These are phyloP conservation scores for Eublepharis macularius DNA, from an alignment of 2,113 vertebrate species.

Conservation along the genomic window DNA sequence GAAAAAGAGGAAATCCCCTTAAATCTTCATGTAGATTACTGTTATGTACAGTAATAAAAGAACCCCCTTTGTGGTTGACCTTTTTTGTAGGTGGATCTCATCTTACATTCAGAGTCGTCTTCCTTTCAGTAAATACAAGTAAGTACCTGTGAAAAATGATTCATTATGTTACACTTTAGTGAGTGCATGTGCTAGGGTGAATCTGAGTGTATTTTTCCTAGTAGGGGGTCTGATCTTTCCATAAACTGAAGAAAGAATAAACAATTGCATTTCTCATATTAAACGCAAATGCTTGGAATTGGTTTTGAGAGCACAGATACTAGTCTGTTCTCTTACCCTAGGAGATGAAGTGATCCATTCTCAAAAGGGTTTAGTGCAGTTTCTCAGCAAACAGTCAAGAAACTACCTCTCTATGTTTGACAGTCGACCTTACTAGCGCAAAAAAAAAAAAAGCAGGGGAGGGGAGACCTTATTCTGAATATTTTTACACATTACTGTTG, in stretches of 20 bases:
- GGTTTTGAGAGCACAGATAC: constrained; percentile 33
- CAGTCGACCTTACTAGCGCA: constrained; percentile 9
- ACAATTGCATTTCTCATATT: constrained; percentile 13
- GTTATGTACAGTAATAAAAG: too few relatives aligned
- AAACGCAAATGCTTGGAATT: neutral
- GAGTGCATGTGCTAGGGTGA: neutral
- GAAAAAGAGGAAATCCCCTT: too few relatives aligned
- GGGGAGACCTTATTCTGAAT: neutral
- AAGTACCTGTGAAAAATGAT: neutral
- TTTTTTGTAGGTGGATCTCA: too few relatives aligned
- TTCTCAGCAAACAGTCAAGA: constrained; percentile 21
- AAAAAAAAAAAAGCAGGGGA: neutral
- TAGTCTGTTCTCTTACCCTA: neutral
- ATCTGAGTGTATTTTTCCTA: neutral
- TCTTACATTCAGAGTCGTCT: too few relatives aligned
- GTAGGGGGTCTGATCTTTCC: constrained; percentile 6
- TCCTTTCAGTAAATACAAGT: neutral
- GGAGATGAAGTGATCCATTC: constrained; percentile 40
- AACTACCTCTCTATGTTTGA: constrained; percentile 14
- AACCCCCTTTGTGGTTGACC: too few relatives aligned
- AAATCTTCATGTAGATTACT: too few relatives aligned
- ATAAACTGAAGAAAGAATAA: constrained; percentile 3
- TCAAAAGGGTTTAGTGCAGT: constrained; percentile 28
- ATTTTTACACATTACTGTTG: neutral
- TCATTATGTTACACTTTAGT: constrained; percentile 9